Conservation (phyloP, 2,888 invertebrate genomes). For the Azorinus chamasolen region DNA sequence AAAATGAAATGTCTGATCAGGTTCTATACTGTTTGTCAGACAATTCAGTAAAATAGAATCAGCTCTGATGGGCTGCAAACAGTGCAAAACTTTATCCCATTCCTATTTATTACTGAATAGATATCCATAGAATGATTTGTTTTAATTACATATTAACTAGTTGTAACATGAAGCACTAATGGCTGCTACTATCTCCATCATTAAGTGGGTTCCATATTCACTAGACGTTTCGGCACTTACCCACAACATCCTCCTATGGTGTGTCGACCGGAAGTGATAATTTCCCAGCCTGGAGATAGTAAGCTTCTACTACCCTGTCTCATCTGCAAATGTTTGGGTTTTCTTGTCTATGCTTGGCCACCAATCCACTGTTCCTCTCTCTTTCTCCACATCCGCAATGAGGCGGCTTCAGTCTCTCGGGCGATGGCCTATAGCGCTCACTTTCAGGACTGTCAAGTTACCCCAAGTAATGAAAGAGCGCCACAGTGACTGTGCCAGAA, state of each 20-base stretch:
- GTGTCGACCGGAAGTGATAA: slow-evolving; percentile 9
- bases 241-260: slow-evolving; percentile 22
- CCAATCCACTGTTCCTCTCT: slow-evolving; percentile 11
- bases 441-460: slow-evolving; percentile 7
- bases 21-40: too few relatives aligned
- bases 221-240: slow-evolving; percentile 14
- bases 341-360: not conserved
- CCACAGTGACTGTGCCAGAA: slow-evolving; percentile 11
- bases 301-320: not conserved
- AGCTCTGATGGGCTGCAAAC: too few relatives aligned
- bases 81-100: too few relatives aligned
- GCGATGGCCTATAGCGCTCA: slow-evolving; percentile 6
- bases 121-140: too few relatives aligned
- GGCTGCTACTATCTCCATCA: slow-evolving; percentile 16
- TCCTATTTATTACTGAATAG: too few relatives aligned
- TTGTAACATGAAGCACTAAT: too few relatives aligned
- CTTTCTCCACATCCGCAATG: slow-evolving; percentile 10
- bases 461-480: slow-evolving; percentile 5
- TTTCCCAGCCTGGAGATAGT: slow-evolving; percentile 3
- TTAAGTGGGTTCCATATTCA: slow-evolving; percentile 11
- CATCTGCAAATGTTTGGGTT: slow-evolving; percentile 8
- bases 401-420: slow-evolving; percentile 6
- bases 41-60: too few relatives aligned
- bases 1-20: too few relatives aligned
- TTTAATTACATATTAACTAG: too few relatives aligned